Conservation (phyloP, 2,797 vertebrate genomes). For the Pogonophryne albipinna region DNA sequence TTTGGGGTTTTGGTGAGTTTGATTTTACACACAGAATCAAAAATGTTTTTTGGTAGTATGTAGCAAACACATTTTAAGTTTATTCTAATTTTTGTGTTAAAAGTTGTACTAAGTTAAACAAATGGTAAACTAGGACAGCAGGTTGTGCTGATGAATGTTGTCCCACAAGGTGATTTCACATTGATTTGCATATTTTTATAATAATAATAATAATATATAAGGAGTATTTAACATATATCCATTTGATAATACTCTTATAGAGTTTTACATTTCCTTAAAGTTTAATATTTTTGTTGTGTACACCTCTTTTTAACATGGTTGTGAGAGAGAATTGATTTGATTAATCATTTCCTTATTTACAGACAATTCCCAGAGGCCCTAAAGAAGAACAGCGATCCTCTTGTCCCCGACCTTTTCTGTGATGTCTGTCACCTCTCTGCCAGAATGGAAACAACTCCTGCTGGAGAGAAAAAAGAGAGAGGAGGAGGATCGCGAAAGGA, state of each 20-base stretch:
- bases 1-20: slow-evolving; percentile 61
- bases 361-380: slow-evolving; percentile 47
- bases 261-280: not conserved
- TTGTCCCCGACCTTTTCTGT: slow-evolving; percentile 53
- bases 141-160: not conserved
- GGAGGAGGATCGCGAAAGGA: slow-evolving; percentile 87
- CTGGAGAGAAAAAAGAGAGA: slow-evolving; percentile 90
- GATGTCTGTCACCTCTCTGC: slow-evolving; percentile 86
- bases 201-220: too few species aligned
- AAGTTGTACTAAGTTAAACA: not conserved
- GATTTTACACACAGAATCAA: not conserved
- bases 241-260: not conserved
- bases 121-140: not conserved
- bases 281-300: not conserved
- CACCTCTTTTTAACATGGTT: not conserved
- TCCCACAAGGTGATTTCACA: not conserved
- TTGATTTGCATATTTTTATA: not conserved
- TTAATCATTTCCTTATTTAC: slow-evolving; percentile 17
- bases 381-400: slow-evolving; percentile 21
- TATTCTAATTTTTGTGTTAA: not conserved
- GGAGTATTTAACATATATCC: not conserved
- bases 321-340: not conserved
- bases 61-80: slow-evolving; percentile 1
- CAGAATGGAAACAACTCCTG: slow-evolving; percentile 93
- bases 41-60: not conserved